Percentiles rank a stretch among this genome's conserved stretches.
Evolutionary conservation across 1,140 invertebrate species (phyloP).

Genomic region (Stenopsyche tienmushanensis): DNA sequence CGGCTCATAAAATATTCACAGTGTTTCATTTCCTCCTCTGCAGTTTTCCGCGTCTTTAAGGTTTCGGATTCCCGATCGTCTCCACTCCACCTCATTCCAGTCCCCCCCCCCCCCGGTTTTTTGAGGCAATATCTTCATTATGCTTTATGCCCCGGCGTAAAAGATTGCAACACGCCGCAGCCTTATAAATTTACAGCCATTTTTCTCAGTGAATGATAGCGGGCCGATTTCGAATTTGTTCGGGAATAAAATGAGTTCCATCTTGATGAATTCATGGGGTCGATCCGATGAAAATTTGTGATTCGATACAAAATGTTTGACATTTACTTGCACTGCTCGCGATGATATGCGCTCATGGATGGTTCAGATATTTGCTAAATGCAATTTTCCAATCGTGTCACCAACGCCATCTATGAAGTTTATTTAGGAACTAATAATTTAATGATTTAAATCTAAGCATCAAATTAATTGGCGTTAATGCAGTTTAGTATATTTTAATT

Average conservation of each 20-base stretch:
- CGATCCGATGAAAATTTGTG: not conserved
- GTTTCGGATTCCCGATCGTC: constrained; percentile 12
- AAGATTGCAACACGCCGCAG: constrained; percentile 22
- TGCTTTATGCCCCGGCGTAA: constrained; percentile 23
- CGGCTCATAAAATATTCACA: constrained; percentile 18
- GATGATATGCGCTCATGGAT: no score
- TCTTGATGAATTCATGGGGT: not conserved
- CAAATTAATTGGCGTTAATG: no score
- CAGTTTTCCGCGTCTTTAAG: constrained; percentile 19
- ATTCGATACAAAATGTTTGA: no score
- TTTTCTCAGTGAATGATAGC: constrained; percentile 19
- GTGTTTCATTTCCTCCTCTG: constrained; percentile 20
- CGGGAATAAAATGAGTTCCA: not conserved
- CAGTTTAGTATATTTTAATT: no score
- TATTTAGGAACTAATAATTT: no score
- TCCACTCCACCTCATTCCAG: not conserved
- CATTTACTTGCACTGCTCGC: no score
- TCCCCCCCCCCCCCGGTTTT: not conserved
- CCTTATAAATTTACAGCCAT: constrained; percentile 21
- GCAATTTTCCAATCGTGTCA: no score
- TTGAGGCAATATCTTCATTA: constrained; percentile 25
- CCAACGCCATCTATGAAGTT: no score
- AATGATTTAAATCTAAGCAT: no score
- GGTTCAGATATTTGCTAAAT: no score
- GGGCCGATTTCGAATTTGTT: not conserved